Percentiles rank a stretch among this genome's conserved stretches.
These are phyloP conservation scores for Polietes domitor DNA, from an alignment of 2,888 invertebrate genomes.

Conservation along the genomic window DNA sequence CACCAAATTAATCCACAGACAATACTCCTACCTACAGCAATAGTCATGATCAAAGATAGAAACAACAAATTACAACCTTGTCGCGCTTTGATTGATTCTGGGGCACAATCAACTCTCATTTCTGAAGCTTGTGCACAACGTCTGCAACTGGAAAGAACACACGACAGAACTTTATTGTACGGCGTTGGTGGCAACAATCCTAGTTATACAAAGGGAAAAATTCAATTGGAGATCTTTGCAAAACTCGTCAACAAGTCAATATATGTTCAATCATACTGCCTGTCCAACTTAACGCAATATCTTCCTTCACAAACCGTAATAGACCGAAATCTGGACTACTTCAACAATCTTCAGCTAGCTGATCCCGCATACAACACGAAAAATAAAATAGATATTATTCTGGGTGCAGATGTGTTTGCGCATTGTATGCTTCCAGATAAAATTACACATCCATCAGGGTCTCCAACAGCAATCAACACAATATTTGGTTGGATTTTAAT, in stretches of 20 bases:
- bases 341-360: constrained; percentile 40
- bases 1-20: constrained; percentile 7
- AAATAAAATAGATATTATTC: constrained; percentile 39
- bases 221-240: constrained; percentile 38
- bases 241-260: constrained; percentile 19
- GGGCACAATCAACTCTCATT: constrained; percentile 50
- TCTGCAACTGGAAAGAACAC: constrained; percentile 11
- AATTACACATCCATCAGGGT: constrained; percentile 14
- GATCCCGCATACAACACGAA: constrained; percentile 30
- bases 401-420: constrained; percentile 37
- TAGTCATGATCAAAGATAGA: constrained; percentile 38
- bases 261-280: constrained; percentile 36
- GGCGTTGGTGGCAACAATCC: constrained; percentile 22
- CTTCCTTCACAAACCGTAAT: constrained; percentile 16
- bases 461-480: constrained; percentile 28
- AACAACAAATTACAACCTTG: constrained; percentile 46
- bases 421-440: constrained; percentile 35
- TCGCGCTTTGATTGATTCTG: constrained; percentile 52
- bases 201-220: constrained; percentile 35
- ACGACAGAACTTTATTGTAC: constrained; percentile 41
- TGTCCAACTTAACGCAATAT: constrained; percentile 45
- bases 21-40: constrained; percentile 47
- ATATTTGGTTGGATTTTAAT: constrained; percentile 38
- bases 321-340: constrained; percentile 34
- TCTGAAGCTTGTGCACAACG: constrained; percentile 45